phyloP scores from a whole-genome alignment of 2,797 vertebrate genomes.

The Echeneis naucrates region DNA sequence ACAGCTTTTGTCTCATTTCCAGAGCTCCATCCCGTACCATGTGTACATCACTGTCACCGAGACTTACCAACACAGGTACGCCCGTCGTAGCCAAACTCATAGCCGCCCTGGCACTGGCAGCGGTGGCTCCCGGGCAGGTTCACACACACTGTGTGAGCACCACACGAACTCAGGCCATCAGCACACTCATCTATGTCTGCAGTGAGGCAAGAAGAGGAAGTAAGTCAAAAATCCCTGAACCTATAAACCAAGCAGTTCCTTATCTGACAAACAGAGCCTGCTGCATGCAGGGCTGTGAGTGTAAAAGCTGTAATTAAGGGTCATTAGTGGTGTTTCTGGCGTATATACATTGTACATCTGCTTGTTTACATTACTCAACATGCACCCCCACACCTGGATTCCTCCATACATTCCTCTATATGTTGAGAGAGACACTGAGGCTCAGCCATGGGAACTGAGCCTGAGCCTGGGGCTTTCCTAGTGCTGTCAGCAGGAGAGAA shows the following conservation, averaged over 20 bases:
- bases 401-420: slow-evolving; percentile 14
- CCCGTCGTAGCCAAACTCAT: slow-evolving; percentile 79
- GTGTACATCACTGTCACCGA: background rate
- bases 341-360: slow-evolving; percentile 14
- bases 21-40: too few relatives aligned
- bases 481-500: slow-evolving; percentile 59
- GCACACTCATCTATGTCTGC: slow-evolving; percentile 92
- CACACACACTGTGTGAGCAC: slow-evolving; percentile 86
- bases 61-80: slow-evolving; percentile 88
- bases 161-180: slow-evolving; percentile 81
- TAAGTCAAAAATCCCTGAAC: slow-evolving; percentile 4
- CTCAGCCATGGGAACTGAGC: slow-evolving; percentile 60
- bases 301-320: slow-evolving; percentile 55
- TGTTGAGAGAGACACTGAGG: slow-evolving; percentile 38
- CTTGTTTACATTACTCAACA: slow-evolving; percentile 33
- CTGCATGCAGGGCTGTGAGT: slow-evolving; percentile 11
- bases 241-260: slow-evolving; percentile 34
- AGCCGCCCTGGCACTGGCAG: slow-evolving; percentile 88
- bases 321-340: slow-evolving; percentile 47
- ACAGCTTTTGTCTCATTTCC: too few relatives aligned
- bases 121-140: slow-evolving; percentile 88
- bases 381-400: slow-evolving; percentile 34
- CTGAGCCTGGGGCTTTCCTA: slow-evolving; percentile 60
- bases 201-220: slow-evolving; percentile 18
- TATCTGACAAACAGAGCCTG: slow-evolving; percentile 9